These are phyloP conservation scores for Euplagia quadripunctaria DNA, from an alignment of 2,888 invertebrate genomes.

Conservation along the genomic window DNA sequence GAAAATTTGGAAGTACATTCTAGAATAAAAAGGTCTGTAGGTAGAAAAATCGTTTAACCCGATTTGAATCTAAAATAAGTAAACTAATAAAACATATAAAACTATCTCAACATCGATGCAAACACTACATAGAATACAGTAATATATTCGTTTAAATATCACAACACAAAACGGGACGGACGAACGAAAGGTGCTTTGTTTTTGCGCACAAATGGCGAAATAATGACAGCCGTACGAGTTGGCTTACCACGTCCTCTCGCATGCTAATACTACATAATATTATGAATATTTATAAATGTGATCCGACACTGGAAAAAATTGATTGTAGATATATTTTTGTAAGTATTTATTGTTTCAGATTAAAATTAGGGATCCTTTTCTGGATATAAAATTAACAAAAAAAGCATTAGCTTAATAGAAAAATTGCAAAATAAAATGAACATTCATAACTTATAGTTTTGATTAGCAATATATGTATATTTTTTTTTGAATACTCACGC, in stretches of 20 bases:
- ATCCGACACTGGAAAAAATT: slow-evolving; percentile 67
- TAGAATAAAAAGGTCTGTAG: no score
- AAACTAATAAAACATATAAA: background rate
- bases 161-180: slow-evolving; percentile 47
- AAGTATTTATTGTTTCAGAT: background rate
- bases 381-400: background rate
- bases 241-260: slow-evolving; percentile 69
- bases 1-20: no score
- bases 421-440: no score
- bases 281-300: slow-evolving; percentile 85
- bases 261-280: slow-evolving; percentile 74
- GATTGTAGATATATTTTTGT: slow-evolving; percentile 25
- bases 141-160: slow-evolving; percentile 43
- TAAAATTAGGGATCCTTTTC: background rate
- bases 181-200: slow-evolving; percentile 73
- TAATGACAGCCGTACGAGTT: slow-evolving; percentile 79
- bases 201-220: slow-evolving; percentile 83
- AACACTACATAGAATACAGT: background rate
- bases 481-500: no score
- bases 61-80: no score
- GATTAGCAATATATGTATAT: no score
- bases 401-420: background rate
- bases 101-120: background rate
- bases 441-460: no score
- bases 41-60: no score